Percentiles rank a stretch among this genome's conserved stretches.
phyloP scores from a whole-genome alignment of 1,140 invertebrate species.

The Meteorus sp. region DNA sequence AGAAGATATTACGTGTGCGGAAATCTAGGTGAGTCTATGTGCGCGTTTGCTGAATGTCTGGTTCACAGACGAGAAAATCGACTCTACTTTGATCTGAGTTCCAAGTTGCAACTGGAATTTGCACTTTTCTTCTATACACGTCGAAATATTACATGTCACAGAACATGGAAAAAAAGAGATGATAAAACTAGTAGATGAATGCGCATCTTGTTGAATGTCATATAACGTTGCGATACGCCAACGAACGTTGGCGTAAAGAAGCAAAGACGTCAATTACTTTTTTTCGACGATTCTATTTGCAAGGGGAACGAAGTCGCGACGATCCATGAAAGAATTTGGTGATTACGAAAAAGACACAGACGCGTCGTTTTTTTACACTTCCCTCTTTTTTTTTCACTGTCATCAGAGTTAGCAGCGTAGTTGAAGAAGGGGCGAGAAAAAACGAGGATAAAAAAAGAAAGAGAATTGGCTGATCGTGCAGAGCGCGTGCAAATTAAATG shows the following conservation, averaged over 20 bases:
- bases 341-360: conserved; percentile 12
- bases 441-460: neutral
- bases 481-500: conserved; percentile 21
- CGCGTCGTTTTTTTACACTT: conserved; percentile 2
- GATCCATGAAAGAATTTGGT: neutral
- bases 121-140: too few relatives aligned
- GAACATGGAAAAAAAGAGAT: too few relatives aligned
- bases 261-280: neutral
- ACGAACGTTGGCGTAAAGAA: neutral
- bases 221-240: too few relatives aligned
- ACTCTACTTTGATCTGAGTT: neutral
- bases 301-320: neutral
- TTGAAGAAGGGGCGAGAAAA: neutral
- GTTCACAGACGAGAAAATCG: neutral
- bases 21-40: too few relatives aligned
- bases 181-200: too few relatives aligned
- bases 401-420: neutral
- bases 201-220: too few relatives aligned
- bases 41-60: too few relatives aligned
- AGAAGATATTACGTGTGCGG: neutral
- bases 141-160: too few relatives aligned
- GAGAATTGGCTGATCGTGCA: conserved; percentile 18
- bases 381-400: neutral
- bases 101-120: neutral
- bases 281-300: neutral